phyloP scores from a whole-genome alignment of 2,113 vertebrate species.

The Ceratotherium simum region DNA sequence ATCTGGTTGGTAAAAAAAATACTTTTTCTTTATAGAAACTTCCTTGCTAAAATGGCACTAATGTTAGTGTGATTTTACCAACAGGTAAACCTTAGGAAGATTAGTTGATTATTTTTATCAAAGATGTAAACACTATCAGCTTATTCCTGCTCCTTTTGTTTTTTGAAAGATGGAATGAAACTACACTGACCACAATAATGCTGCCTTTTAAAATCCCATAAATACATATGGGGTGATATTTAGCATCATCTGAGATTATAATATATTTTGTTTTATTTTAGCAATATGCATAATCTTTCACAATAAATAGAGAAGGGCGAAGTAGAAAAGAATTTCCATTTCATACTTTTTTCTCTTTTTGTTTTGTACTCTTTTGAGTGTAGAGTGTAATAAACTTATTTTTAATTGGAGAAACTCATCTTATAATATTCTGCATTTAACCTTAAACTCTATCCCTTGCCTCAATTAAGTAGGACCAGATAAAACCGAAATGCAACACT shows the following conservation, averaged over 20 bases:
- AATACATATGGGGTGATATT: neutral
- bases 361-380: neutral
- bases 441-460: slow-evolving; percentile 23
- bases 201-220: neutral
- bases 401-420: slow-evolving; percentile 53
- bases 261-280: neutral
- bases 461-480: slow-evolving; percentile 20
- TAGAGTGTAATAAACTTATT: neutral
- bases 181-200: neutral
- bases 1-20: neutral
- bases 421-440: slow-evolving; percentile 48
- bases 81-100: neutral
- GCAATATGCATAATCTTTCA: neutral
- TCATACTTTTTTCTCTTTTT: neutral
- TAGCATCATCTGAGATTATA: neutral
- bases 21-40: neutral
- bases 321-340: neutral
- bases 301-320: neutral
- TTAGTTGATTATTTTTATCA: neutral
- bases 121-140: neutral
- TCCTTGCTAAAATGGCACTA: neutral
- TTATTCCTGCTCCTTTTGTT: neutral
- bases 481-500: neutral
- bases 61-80: neutral
- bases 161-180: slow-evolving; percentile 21